Evolutionary conservation across 2,888 invertebrate species (phyloP), one percentile per base, ranked within the genome.

Genomic region (Poecilobothrus nobilitatus): DNA sequence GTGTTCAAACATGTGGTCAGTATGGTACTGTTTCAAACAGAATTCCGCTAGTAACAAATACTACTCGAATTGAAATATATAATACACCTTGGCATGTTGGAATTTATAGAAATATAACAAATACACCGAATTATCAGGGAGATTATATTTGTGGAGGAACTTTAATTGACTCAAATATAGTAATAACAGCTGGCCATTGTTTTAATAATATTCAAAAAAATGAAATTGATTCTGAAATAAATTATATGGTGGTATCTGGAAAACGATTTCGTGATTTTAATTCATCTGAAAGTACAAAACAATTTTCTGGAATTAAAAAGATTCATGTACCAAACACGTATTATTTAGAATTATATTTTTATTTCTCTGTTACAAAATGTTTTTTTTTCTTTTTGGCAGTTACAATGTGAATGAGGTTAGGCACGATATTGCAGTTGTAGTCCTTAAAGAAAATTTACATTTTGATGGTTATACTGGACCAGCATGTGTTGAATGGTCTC

Each of bases 351-450:
- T 27, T 4, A 27, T 27, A 27, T 27, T 27, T 27, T 27, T 27
- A 10, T 10, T 37, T 7, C 1, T 37, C 12, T n/a, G n/a, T n/a
- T n/a, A n/a, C n/a, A n/a, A 10, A 10, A 10, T 37, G 1, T 8
- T 8, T 27, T 37, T 37, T 10, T 37, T 8, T 27, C 7, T 37
- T 10, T 37, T 37, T 37, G 1, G 12, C 9, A 37, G 37, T 4
- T 37, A 37, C 7, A 37, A 37, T 37, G 37, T 12, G 2, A 37
- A 37, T 37, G 8, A 37, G 8, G 8, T 37, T 8, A 3, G 37
- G 7, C 37, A 73, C 8, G 82, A 82, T 72, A 76, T 82, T 66
- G 81, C 81, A 0, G 67, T 81, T 5, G 34, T 82, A 18, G 72
- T 78, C 18, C 70, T 80, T 22, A 72, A 73, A 63, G 71, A 72